phyloP scores from a whole-genome alignment of 2,888 invertebrate species.

The Muscina levida region DNA sequence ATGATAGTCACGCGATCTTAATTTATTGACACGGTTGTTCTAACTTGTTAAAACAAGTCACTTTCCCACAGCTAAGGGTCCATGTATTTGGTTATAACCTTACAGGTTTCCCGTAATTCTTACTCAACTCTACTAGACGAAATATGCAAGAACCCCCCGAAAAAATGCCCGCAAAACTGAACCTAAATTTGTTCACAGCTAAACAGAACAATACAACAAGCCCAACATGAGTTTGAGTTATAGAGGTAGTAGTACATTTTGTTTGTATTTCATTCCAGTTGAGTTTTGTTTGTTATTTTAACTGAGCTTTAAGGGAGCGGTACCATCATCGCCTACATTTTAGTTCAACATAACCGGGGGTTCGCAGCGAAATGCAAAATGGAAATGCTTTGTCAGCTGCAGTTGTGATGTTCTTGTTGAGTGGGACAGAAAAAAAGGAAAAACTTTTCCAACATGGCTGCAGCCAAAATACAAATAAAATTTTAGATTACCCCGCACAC shows the following conservation, averaged over 20 bases:
- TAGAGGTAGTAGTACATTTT: constrained; percentile 6
- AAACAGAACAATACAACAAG: no score
- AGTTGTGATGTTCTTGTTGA: constrained; percentile 45
- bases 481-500: constrained; percentile 52
- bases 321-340: background rate
- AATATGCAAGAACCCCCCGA: background rate
- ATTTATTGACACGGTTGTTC: no score
- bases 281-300: constrained; percentile 24
- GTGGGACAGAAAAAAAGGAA: constrained; percentile 11
- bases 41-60: no score
- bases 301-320: background rate
- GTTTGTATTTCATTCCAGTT: constrained; percentile 36
- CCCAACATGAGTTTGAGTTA: constrained; percentile 22
- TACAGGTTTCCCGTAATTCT: no score
- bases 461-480: constrained; percentile 58
- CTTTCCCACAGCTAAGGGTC: no score
- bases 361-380: constrained; percentile 26
- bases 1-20: no score
- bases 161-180: background rate
- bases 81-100: no score
- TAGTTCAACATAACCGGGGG: background rate
- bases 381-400: constrained; percentile 67
- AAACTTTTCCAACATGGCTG: constrained; percentile 59
- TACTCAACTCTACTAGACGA: no score
- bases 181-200: constrained; percentile 8